Conservation (phyloP, 1,140 invertebrate species). For the Aplysia californica region DNA sequence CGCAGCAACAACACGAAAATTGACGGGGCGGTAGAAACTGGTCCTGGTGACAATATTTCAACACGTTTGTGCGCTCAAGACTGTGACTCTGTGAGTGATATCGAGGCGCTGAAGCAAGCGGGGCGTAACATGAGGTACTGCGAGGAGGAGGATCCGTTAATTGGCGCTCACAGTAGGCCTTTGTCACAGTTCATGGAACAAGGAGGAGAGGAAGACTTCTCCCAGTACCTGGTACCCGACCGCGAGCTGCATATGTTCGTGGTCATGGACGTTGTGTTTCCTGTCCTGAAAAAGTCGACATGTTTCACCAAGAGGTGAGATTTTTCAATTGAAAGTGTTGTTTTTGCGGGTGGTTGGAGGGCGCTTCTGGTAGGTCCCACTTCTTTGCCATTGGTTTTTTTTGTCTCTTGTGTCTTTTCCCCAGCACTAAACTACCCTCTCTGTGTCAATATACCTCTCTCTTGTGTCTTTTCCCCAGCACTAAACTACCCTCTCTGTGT, state of each 20-base stretch:
- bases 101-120: conserved; percentile 24
- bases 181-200: conserved; percentile 53
- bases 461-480: too few species aligned
- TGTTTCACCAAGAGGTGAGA: conserved; percentile 84
- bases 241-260: conserved; percentile 77
- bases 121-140: conserved; percentile 49
- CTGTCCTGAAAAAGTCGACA: conserved; percentile 78
- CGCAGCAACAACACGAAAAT: too few species aligned
- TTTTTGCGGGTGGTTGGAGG: too few species aligned
- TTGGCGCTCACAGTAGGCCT: conserved; percentile 35
- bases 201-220: conserved; percentile 42
- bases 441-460: too few species aligned
- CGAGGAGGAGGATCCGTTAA: conserved; percentile 35
- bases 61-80: too few species aligned
- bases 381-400: background rate
- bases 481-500: too few species aligned
- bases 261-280: conserved; percentile 85
- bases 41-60: too few species aligned
- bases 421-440: too few species aligned
- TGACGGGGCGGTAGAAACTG: too few species aligned
- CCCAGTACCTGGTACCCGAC: conserved; percentile 74
- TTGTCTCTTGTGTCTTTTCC: background rate
- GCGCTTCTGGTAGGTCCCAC: too few species aligned
- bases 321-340: background rate
- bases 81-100: too few species aligned